phyloP scores from a whole-genome alignment of 2,888 invertebrate species.

The Kuschelorhynchus macadamiae region DNA sequence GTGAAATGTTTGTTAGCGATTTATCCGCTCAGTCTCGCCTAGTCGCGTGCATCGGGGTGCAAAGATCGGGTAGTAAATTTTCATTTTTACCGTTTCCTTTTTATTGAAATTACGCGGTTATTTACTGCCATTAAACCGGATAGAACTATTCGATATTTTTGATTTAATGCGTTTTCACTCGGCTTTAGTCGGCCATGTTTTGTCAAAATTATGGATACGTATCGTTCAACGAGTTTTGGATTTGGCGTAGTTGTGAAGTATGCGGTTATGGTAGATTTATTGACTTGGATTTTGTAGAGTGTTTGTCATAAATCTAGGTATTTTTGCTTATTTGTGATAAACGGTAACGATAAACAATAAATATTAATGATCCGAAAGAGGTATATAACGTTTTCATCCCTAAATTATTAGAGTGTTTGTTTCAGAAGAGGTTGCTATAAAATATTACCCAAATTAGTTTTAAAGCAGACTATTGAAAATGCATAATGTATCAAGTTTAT shows the following conservation, averaged over 20 bases:
- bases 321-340: constrained; percentile 48
- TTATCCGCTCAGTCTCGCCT: constrained; percentile 31
- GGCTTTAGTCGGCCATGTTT: constrained; percentile 47
- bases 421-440: neutral
- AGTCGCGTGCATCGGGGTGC: constrained; percentile 58
- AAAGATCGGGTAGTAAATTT: constrained; percentile 60
- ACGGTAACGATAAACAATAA: constrained; percentile 42
- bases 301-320: constrained; percentile 41
- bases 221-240: constrained; percentile 49
- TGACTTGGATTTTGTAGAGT: constrained; percentile 28
- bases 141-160: constrained; percentile 53
- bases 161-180: constrained; percentile 47
- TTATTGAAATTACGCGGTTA: constrained; percentile 60
- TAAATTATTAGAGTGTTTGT: constrained; percentile 1
- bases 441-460: neutral
- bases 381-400: constrained; percentile 15
- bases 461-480: no score
- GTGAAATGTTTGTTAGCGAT: constrained; percentile 33
- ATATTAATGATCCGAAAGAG: constrained; percentile 28
- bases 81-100: constrained; percentile 62
- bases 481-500: no score
- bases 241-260: constrained; percentile 46
- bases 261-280: constrained; percentile 44
- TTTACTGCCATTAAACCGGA: constrained; percentile 59
- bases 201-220: constrained; percentile 50